phyloP scores from a whole-genome alignment of 2,113 vertebrate genomes.

The Crotalus helleri region DNA sequence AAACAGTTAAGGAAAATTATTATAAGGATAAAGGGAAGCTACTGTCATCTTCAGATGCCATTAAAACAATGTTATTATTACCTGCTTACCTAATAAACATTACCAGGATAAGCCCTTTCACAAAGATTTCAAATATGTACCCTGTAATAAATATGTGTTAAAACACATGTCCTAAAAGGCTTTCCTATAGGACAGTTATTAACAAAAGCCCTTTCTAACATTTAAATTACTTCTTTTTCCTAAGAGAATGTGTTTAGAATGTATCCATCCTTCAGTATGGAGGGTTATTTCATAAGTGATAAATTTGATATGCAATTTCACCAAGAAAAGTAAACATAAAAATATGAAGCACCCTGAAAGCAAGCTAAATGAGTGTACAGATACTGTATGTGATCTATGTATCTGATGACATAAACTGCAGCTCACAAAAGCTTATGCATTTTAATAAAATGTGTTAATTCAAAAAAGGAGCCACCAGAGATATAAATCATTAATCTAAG shows the following conservation, averaged over 20 bases:
- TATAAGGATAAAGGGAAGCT: not conserved
- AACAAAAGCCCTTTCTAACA: not conserved
- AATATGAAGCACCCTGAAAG: not conserved
- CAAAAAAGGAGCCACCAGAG: not conserved
- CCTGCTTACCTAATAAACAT: not conserved
- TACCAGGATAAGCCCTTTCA: not conserved
- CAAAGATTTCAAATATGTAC: not conserved
- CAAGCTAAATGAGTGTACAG: not conserved
- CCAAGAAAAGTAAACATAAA: not conserved
- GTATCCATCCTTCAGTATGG: not conserved
- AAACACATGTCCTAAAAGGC: slow-evolving; percentile 1
- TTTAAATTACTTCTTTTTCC: not conserved
- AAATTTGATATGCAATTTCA: not conserved
- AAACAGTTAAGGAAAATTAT: not conserved
- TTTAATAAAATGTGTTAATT: not conserved
- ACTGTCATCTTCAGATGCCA: not conserved
- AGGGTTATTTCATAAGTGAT: slow-evolving; percentile 1
- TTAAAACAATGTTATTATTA: not conserved
- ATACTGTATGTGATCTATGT: not conserved
- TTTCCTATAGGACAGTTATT: not conserved
- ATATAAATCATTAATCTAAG: not conserved
- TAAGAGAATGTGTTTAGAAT: not conserved
- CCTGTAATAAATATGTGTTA: not conserved
- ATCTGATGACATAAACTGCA: not conserved
- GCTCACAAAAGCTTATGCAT: not conserved